Percentiles rank a stretch among this genome's conserved stretches.
Conservation (phyloP, 2,113 vertebrate genomes). For the Phrynosoma platyrhinos region DNA sequence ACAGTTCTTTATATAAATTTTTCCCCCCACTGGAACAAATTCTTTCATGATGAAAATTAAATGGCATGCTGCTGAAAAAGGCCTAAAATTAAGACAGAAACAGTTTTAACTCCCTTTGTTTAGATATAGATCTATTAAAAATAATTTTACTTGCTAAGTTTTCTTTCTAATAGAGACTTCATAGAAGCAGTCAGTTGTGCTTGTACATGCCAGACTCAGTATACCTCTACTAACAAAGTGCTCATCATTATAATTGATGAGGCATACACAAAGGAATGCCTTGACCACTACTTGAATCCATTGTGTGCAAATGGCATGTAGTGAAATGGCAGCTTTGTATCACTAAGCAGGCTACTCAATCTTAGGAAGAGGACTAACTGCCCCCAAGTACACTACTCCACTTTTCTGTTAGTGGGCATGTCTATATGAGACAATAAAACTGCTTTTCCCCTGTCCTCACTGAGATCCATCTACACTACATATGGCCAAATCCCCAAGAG, state of each 20-base stretch:
- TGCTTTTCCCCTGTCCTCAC: too few relatives aligned
- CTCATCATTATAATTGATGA: not conserved
- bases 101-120: too few relatives aligned
- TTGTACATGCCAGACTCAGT: not conserved
- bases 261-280: not conserved
- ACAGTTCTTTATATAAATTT: slow-evolving; percentile 17
- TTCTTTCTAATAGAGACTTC: not conserved
- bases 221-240: not conserved
- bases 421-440: too few relatives aligned
- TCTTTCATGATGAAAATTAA: not conserved
- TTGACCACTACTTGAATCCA: not conserved
- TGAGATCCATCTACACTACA: too few relatives aligned
- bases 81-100: slow-evolving; percentile 19
- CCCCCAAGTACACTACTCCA: too few relatives aligned
- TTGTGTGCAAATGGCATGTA: too few relatives aligned
- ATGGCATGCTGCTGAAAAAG: not conserved
- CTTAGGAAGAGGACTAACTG: too few relatives aligned
- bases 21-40: slow-evolving; percentile 18
- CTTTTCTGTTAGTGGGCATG: too few relatives aligned
- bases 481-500: too few relatives aligned
- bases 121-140: not conserved
- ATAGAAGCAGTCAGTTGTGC: not conserved
- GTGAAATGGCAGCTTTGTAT: too few relatives aligned
- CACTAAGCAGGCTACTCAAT: too few relatives aligned
- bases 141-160: not conserved